Evolutionary conservation across 1,140 invertebrate species (phyloP).

Genomic region (Elysia chlorotica): DNA sequence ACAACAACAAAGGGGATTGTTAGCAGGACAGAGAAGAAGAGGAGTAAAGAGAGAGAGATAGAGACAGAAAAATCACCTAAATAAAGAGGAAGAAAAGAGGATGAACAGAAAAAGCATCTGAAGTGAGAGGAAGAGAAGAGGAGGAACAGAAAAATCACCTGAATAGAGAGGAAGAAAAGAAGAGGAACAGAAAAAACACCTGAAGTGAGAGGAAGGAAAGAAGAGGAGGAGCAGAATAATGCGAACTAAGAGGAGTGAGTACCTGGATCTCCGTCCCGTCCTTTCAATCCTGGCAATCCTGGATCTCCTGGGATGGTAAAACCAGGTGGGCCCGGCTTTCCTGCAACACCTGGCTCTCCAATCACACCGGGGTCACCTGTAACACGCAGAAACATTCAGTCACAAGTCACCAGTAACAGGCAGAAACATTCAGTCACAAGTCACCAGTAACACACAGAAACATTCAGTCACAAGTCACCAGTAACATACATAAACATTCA

Average conservation of each 20-base stretch:
- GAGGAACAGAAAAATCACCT: background rate
- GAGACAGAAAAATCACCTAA: background rate
- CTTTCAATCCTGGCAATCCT: constrained; percentile 20
- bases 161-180: background rate
- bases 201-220: background rate
- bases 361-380: background rate
- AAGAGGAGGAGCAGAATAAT: background rate
- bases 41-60: background rate
- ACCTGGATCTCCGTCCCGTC: background rate
- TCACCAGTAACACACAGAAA: too few species aligned
- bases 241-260: background rate
- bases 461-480: too few species aligned
- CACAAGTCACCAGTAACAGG: too few species aligned
- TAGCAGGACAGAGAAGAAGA: background rate
- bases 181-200: background rate
- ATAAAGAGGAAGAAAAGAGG: background rate
- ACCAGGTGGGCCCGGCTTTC: background rate
- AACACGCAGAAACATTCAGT: background rate
- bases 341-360: background rate
- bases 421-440: too few species aligned
- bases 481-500: too few species aligned
- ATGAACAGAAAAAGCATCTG: background rate
- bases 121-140: background rate
- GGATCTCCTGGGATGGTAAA: constrained; percentile 4
- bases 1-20: too few species aligned